Evolutionary conservation across 2,113 vertebrate species (phyloP).

Genomic region (Bos taurus): ARS-UCD2.0 NC_037338.1:684001-684500

Average conservation of each 20-base stretch:
- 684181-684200: not conserved
- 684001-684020: not conserved
- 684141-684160: fast-evolving
- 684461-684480: not conserved
- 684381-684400: not conserved
- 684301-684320: not conserved
- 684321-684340: not conserved
- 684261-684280: not conserved
- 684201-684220: not conserved
- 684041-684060: not conserved
- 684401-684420: not conserved
- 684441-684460: not conserved
- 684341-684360: not conserved
- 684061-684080: not conserved
- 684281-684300: not conserved
- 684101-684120: not conserved
- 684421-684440: not conserved
- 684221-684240: not conserved
- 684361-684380: not conserved
- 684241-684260: not conserved
- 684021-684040: not conserved
- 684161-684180: not conserved
- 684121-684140: not conserved
- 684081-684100: not conserved
- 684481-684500: not conserved